Percentiles rank a stretch among this genome's conserved stretches.
Conservation (phyloP, 2,888 invertebrate species). For the Ceriagrion tenellum region DNA sequence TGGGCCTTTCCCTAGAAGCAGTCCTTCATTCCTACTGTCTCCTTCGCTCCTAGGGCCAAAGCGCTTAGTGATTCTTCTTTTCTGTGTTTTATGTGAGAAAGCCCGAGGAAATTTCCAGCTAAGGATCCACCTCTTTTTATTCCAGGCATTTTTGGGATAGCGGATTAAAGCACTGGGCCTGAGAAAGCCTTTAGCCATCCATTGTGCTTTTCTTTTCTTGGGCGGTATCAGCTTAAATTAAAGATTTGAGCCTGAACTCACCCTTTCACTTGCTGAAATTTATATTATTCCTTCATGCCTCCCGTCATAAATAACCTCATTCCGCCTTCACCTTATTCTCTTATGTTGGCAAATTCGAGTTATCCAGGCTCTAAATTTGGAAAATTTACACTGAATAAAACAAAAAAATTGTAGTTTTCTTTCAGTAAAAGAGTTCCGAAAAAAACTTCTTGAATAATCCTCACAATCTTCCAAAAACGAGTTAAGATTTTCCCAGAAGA, state of each 20-base stretch:
- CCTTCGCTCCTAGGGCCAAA: background rate
- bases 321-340: background rate
- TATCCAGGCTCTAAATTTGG: background rate
- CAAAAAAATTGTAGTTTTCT: background rate
- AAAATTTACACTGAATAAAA: background rate
- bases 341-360: background rate
- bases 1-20: background rate
- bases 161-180: background rate
- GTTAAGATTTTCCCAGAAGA: no score
- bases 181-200: background rate
- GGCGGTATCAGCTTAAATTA: background rate
- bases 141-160: background rate
- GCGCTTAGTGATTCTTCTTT: background rate
- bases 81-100: background rate
- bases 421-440: background rate
- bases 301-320: background rate
- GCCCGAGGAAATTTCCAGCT: background rate
- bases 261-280: background rate
- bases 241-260: background rate
- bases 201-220: background rate
- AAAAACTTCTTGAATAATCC: background rate
- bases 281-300: background rate
- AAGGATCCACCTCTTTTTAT: background rate
- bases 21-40: background rate
- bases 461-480: no score